Evolutionary conservation across 2,113 vertebrate species (phyloP), one percentile per base, ranked within the genome.

Genomic region (Rhynchomys soricoides): DNA sequence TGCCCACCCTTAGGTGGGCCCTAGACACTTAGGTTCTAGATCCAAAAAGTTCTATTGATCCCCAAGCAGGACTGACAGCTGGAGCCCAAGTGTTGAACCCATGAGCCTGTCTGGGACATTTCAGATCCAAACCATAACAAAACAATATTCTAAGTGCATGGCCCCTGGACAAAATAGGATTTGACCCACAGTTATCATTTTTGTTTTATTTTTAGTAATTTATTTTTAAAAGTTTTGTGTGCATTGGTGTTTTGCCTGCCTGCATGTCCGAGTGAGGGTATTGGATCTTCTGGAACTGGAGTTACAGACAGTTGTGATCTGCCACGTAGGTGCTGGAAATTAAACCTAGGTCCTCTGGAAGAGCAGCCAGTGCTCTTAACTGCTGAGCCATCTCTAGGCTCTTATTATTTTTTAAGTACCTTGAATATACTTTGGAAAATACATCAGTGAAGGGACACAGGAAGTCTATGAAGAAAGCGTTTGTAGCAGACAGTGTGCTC

Each of bases 381-480:
- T 50, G 17, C 77, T 37, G 77, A 79, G 77, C 77, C 31, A 55
- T 37, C 50, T 79, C 31, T 34, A 19, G 16, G 6, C 68, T 3
- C 6, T 71, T 71, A n/a, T 71, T n/a, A n/a, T 71, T n/a, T 40
- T 21, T n/a, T 4, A 66, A 78, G 81, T 55, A 78, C 34, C 24
- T 94, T 50, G 59, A 40, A 75, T 48, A 66, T 40, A 94, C 45
- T 82, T 90, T 48, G 50, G n/a, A 64, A 89, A 59, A 85, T 89
- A 40, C 57, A 66, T 52, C 90, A 91, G 15, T 92, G 82, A 93
- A 70, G 31, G 62, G 62, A 74, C 22, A 90, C 57, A 24, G 29
- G 75, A 92, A 82, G 37, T 75, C 77, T 90, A 34, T 83, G 52
- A 94, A 92, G 89, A 88, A 43, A 75, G 31, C 15, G 57, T 74